Evolutionary conservation across 2,888 invertebrate species (phyloP).

Genomic region (Sphaerophoria rueppellii): DNA sequence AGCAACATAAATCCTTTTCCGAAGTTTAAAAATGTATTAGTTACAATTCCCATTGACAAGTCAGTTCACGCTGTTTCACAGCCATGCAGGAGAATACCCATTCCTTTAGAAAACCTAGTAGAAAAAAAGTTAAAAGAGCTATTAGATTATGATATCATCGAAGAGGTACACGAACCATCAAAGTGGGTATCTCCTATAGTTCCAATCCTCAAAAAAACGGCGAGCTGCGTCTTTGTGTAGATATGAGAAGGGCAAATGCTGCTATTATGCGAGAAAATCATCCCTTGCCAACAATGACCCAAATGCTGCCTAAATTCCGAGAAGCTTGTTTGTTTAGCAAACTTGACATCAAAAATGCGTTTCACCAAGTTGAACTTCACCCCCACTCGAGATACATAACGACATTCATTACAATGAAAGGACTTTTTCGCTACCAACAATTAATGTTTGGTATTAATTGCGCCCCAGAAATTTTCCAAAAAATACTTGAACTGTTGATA

Average conservation of each 20-base stretch:
- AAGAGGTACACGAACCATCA: background rate
- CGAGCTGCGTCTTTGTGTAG: constrained; percentile 16
- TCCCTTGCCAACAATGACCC: constrained; percentile 33
- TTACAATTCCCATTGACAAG: constrained; percentile 13
- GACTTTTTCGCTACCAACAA: constrained; percentile 79
- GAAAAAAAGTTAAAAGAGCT: constrained; percentile 23
- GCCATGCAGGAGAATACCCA: constrained; percentile 33
- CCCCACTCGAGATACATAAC: constrained; percentile 74
- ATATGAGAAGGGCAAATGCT: constrained; percentile 33
- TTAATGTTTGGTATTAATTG: constrained; percentile 68
- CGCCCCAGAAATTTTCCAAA: background rate
- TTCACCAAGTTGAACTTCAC: constrained; percentile 78
- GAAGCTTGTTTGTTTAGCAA: constrained; percentile 73
- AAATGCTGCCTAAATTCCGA: constrained; percentile 31
- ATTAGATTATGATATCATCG: background rate
- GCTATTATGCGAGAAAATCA: constrained; percentile 39
- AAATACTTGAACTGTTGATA: constrained; percentile 75
- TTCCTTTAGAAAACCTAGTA: constrained; percentile 10
- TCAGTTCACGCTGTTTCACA: constrained; percentile 27
- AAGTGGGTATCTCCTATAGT: background rate
- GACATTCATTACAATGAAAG: constrained; percentile 78
- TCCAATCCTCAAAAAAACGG: constrained; percentile 4
- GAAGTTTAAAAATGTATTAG: constrained; percentile 15
- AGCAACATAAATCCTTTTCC: constrained; percentile 3
- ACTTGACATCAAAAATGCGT: constrained; percentile 78